Evolutionary conservation across 2,113 vertebrate genomes (phyloP).

Genomic region (Nyctereutes procyonoides): DNA sequence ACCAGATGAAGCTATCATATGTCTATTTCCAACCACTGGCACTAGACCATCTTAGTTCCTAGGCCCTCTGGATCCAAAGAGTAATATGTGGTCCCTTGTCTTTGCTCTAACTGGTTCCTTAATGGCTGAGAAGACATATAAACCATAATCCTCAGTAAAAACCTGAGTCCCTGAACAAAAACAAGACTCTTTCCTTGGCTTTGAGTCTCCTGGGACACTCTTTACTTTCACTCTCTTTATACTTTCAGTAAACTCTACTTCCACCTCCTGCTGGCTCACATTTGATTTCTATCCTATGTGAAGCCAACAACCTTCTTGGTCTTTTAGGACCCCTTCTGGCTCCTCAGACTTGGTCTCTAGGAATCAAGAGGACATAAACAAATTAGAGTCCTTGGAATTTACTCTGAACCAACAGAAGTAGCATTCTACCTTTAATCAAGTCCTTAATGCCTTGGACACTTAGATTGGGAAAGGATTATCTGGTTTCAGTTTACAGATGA

Average conservation of each 20-base stretch:
- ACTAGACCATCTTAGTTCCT: not conserved
- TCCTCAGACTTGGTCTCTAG: not conserved
- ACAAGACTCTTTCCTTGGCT: not conserved
- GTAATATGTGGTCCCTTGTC: not conserved
- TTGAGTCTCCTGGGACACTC: not conserved
- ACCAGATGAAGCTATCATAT: not conserved
- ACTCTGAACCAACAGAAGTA: not conserved
- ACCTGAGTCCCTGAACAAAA: not conserved
- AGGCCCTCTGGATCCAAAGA: not conserved
- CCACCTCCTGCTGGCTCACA: not conserved
- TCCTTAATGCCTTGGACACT: not conserved
- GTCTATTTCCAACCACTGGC: not conserved
- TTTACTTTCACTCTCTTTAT: not conserved
- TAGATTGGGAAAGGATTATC: not conserved
- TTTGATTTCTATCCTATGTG: not conserved
- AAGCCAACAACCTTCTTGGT: not conserved
- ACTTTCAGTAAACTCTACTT: not conserved
- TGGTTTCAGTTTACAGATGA: not conserved
- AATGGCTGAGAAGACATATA: not conserved
- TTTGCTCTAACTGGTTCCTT: not conserved
- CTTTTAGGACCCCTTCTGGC: not conserved
- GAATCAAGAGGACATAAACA: not conserved
- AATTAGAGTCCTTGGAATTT: not conserved
- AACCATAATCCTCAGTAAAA: not conserved
- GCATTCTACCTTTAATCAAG: not conserved